phyloP scores from a whole-genome alignment of 1,140 invertebrate genomes.

The Paracyclopina nana region DNA sequence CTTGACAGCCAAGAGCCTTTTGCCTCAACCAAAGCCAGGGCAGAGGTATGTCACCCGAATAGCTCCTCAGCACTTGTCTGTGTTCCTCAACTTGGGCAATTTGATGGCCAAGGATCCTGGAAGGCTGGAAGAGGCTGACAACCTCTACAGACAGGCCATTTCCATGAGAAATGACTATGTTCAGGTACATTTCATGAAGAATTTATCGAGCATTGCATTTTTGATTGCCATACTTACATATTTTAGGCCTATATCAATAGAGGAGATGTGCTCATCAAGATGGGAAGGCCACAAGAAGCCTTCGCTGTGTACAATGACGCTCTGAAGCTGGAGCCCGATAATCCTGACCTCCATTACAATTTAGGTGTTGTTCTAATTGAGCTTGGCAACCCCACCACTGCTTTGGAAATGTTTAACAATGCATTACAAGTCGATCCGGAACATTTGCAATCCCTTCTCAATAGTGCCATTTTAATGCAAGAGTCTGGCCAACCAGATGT shows the following conservation, averaged over 20 bases:
- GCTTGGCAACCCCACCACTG: conserved; percentile 8
- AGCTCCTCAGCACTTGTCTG: conserved; percentile 84
- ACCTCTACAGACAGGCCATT: conserved; percentile 78
- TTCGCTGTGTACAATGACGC: conserved; percentile 43
- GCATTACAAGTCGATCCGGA: conserved; percentile 9
- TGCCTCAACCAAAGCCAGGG: conserved; percentile 74
- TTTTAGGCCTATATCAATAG: conserved; percentile 75
- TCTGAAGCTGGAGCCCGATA: conserved; percentile 45
- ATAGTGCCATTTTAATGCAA: conserved; percentile 14
- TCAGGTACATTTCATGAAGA: no score
- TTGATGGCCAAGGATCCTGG: conserved; percentile 80
- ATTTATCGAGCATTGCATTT: not conserved
- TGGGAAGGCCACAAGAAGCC: conserved; percentile 78
- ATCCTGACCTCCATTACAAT: conserved; percentile 84
- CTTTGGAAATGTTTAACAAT: conserved; percentile 17
- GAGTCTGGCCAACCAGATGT: not conserved
- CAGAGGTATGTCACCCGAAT: conserved; percentile 85
- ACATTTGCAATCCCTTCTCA: conserved; percentile 6
- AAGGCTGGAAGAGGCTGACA: conserved; percentile 74
- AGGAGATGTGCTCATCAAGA: conserved; percentile 82
- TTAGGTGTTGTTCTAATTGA: conserved; percentile 61
- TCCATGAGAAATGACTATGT: conserved; percentile 93
- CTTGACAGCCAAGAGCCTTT: conserved; percentile 56
- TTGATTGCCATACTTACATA: not conserved
- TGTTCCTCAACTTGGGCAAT: conserved; percentile 85